Base-by-base conservation (phyloP, 92 coral and sea anemone genomes). In the Heliopora coerulea region DNA sequence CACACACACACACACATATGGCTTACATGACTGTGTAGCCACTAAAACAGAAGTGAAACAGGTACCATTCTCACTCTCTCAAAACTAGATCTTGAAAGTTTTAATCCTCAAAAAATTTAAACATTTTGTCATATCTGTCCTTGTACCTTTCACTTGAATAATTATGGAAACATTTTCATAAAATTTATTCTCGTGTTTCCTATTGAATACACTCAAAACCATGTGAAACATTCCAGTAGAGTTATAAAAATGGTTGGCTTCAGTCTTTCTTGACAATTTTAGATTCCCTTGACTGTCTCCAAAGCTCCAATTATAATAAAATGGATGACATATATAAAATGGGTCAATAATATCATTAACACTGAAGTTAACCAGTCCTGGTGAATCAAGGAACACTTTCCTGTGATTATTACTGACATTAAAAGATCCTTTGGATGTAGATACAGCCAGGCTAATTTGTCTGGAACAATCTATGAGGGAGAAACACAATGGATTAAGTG, bases 281-380 rank as follows among this genome's bases (percentile, higher is more conserved):
- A n/a, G n/a, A n/a, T n/a, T n/a, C n/a, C n/a, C n/a, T 31, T 23
- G 61, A 28, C 91, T 84, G 82, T 91, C 97, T 24, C 91, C 89
- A 78, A 91, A 89, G 56, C 79, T 29, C 97, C 97, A 91, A 25
- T 23, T 24, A 72, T 56, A 88, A 37, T 14, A 31, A 21, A 69
- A 33, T 6, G 32, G 48, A 46, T 49, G 56, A 49, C 76, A 69
- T 31, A 69, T 2, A 0, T 15, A 18, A 26, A 46, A 48, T 27
- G 76, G 62, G n/a, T 69, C 48, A 9, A 49, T 52, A 12, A 69
- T n/a, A 15, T 25, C 21, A 28, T 2, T 17, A 49, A 69, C 34
- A 14, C 46, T 49, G 31, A 69, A 69, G 12, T 52, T 69, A 1
- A 49, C 62, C 17, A 10, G 12, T 49, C 76, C 76, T 2, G 76